Conservation (phyloP, 2,797 vertebrate genomes). For the Phoeniculus purpureus region DNA sequence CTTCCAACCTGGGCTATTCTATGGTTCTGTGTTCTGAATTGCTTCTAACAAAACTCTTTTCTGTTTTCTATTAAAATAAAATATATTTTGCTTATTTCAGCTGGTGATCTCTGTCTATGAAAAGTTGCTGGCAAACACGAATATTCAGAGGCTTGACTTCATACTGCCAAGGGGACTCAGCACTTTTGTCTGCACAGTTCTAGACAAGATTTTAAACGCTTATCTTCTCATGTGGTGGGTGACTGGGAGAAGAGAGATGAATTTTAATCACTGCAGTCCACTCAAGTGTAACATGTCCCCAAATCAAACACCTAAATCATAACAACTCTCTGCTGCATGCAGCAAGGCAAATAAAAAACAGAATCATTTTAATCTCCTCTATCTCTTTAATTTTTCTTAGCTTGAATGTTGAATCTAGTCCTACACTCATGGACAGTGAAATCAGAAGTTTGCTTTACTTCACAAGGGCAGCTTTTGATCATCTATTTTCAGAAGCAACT, state of each 20-base stretch:
- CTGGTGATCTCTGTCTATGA: neutral
- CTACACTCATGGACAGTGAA: neutral
- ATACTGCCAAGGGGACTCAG: neutral
- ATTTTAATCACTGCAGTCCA: conserved; percentile 40
- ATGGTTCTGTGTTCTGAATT: too few relatives aligned
- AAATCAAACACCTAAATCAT: neutral
- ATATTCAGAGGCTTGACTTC: neutral
- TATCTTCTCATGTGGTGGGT: neutral
- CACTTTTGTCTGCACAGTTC: neutral
- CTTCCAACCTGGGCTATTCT: too few relatives aligned
- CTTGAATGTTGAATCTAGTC: neutral
- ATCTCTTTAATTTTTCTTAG: neutral
- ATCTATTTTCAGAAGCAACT: neutral
- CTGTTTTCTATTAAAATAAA: neutral
- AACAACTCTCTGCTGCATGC: neutral
- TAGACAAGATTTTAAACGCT: neutral
- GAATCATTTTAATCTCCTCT: neutral
- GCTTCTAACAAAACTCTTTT: neutral
- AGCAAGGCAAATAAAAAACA: neutral
- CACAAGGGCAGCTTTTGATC: neutral
- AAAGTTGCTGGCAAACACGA: conserved; percentile 2
- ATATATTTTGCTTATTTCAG: conserved; percentile 1
- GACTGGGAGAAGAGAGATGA: conserved; percentile 13
- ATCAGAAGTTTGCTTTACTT: neutral
- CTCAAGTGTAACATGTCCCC: neutral